These are phyloP conservation scores for Apocrypta bakeri DNA, from an alignment of 1,140 invertebrate species.

Conservation along the genomic window DNA sequence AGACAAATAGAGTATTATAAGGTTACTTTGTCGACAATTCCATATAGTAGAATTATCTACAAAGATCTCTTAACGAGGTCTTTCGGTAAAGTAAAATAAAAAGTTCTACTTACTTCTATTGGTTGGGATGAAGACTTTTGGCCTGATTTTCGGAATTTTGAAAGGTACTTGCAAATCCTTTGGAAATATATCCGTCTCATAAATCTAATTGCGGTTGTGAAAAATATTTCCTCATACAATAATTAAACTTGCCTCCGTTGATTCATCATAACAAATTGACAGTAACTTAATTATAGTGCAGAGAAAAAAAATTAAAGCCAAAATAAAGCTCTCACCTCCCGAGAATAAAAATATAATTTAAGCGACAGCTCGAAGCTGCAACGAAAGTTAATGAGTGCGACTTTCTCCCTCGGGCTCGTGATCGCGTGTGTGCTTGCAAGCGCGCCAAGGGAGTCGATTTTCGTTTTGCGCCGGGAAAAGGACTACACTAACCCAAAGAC, in stretches of 20 bases:
- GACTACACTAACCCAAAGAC: background rate
- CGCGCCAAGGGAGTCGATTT: constrained; percentile 34
- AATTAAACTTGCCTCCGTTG: background rate
- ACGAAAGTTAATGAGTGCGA: background rate
- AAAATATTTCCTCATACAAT: background rate
- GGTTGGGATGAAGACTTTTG: constrained; percentile 24
- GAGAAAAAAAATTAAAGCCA: background rate
- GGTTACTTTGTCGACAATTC: too few species aligned
- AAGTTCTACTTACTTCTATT: constrained; percentile 25
- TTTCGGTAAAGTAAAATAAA: too few species aligned
- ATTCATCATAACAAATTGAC: too few species aligned
- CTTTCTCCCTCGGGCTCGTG: background rate
- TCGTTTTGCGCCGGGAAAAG: constrained; percentile 35
- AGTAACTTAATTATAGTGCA: background rate
- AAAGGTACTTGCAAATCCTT: too few species aligned
- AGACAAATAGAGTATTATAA: too few species aligned
- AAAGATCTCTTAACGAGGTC: too few species aligned
- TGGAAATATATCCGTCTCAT: background rate
- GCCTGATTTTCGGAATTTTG: constrained; percentile 36
- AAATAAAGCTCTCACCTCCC: background rate
- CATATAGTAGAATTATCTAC: too few species aligned
- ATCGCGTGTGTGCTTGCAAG: background rate
- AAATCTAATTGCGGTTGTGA: too few species aligned
- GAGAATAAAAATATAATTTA: background rate
- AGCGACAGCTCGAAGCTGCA: background rate